phyloP scores from a whole-genome alignment of 2,797 vertebrate species.

The Macropodus opercularis region DNA sequence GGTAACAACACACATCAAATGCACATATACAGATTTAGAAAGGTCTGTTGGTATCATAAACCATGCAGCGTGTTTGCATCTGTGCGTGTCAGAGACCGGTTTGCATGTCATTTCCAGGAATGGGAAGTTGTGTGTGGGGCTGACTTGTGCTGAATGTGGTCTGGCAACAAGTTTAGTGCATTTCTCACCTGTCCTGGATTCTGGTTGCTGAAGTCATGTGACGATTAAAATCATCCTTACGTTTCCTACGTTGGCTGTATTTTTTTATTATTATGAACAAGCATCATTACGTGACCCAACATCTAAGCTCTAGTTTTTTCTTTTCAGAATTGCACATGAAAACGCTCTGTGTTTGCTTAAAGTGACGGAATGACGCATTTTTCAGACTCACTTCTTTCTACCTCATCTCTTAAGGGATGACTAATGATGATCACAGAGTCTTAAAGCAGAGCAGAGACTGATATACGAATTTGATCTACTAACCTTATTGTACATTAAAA shows the following conservation, averaged over 20 bases:
- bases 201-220: not conserved
- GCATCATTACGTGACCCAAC: not conserved
- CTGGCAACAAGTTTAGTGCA: slow-evolving; percentile 6
- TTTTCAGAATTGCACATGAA: not conserved
- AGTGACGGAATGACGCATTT: not conserved
- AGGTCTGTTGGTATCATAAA: not conserved
- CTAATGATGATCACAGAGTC: not conserved
- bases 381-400: too few relatives aligned
- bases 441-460: not conserved
- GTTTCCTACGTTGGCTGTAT: not conserved
- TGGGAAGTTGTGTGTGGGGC: slow-evolving; percentile 14
- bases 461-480: not conserved
- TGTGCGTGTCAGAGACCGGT: not conserved
- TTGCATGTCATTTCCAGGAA: slow-evolving; percentile 30
- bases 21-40: not conserved
- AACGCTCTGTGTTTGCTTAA: not conserved
- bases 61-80: not conserved
- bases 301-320: not conserved
- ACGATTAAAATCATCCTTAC: not conserved
- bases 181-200: not conserved
- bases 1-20: slow-evolving; percentile 2
- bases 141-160: slow-evolving; percentile 11
- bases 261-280: not conserved
- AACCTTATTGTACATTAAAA: too few relatives aligned
- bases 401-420: not conserved